These are phyloP conservation scores for Mesitornis unicolor DNA, from an alignment of 2,113 vertebrate species.

Conservation along the genomic window DNA sequence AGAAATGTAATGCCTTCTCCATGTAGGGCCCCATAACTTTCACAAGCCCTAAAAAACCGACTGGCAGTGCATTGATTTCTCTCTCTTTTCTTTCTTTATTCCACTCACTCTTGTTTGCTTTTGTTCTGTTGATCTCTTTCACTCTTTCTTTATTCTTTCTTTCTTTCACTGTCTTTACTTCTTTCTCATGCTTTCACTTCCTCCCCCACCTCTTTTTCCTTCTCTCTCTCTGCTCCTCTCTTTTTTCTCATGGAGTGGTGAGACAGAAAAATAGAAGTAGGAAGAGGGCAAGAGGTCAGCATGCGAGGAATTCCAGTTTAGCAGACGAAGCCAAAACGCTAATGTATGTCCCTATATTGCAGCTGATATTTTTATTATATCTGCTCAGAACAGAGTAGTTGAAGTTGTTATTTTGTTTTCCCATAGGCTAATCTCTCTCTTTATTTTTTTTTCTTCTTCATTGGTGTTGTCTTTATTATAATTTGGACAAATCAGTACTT, in stretches of 20 bases:
- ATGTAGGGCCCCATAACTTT: conserved; percentile 57
- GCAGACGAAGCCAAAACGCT: not conserved
- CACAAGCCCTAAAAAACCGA: conserved; percentile 14
- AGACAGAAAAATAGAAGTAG: conserved; percentile 43
- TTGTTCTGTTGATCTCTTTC: not conserved
- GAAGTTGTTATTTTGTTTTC: not conserved
- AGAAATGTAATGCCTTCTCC: conserved; percentile 64
- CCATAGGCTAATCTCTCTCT: not conserved
- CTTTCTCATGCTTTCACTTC: not conserved
- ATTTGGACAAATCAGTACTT: not conserved
- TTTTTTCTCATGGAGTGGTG: not conserved
- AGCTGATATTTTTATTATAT: not conserved
- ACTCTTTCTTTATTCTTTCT: not conserved
- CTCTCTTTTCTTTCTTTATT: not conserved
- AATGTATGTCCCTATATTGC: not conserved
- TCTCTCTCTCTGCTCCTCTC: not conserved
- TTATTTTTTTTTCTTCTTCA: not conserved
- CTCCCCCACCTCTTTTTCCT: no score
- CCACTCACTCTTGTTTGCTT: not conserved
- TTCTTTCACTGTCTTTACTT: not conserved
- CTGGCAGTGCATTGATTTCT: conserved; percentile 31
- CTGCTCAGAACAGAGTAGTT: not conserved
- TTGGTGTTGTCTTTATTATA: not conserved
- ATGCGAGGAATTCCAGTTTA: conserved; percentile 43
- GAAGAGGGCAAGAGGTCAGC: conserved; percentile 40